Evolutionary conservation across 1,140 invertebrate species (phyloP), one percentile per base, ranked within the genome.

Genomic region (Pseudobourletiella spinata): DNA sequence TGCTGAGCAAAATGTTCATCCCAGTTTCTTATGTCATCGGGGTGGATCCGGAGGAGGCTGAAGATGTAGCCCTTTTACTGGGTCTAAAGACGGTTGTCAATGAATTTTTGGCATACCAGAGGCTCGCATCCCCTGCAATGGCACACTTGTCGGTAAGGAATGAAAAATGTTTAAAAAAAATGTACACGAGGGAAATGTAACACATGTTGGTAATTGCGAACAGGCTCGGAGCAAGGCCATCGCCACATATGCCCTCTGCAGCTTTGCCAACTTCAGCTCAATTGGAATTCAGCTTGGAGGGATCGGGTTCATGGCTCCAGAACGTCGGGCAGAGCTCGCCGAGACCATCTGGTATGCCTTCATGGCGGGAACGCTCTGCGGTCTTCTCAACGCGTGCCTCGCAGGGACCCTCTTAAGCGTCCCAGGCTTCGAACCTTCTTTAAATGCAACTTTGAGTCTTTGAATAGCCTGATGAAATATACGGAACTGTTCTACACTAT

Each of bases 171-270:
- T n/a, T n/a, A n/a, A n/a, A n/a, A n/a, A n/a, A n/a, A n/a, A n/a
- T n/a, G n/a, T n/a, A n/a, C n/a, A n/a, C n/a, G n/a, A n/a, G n/a
- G n/a, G n/a, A n/a, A n/a, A n/a, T n/a, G n/a, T n/a, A n/a, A n/a
- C n/a, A n/a, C n/a, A n/a, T 39, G n/a, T 39, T 39, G 8, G 32
- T 39, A 11, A n/a, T n/a, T 39, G 32, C n/a, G 8, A 39, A 39
- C 72, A 89, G 87, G 73, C 76, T 2, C 77, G 91, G 72, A 83
- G 85, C 44, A 81, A 86, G 69, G 82, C 85, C 1, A 90, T 98
- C 30, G 86, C 91, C 0, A 98, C 95, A 0, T 98, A 88, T 73
- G 89, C 94, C 0, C 81, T 98, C 14, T 98, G 94, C 73, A 93
- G 94, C 0, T 99, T 98, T 77, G 86, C 94, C 0, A 98, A 98